Conservation (phyloP, 2,888 invertebrate species). For the Augiades crinisus region DNA sequence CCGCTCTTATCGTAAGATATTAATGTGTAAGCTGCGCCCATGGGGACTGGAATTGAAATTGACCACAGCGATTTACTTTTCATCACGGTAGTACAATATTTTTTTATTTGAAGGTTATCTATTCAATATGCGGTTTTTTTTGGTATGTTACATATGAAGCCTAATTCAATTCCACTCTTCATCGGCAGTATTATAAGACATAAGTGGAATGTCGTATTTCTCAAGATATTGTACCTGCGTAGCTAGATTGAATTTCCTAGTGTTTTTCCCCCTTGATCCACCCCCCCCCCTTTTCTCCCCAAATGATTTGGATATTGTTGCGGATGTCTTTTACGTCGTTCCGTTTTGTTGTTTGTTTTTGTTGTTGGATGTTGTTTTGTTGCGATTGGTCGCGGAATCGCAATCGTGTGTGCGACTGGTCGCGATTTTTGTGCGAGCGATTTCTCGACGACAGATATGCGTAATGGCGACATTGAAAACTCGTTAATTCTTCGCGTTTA, state of each 20-base stretch:
- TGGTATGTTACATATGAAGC: not conserved
- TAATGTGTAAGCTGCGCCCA: slow-evolving; percentile 30
- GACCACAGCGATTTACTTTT: not conserved
- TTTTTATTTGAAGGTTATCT: not conserved
- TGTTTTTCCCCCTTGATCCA: slow-evolving; percentile 34
- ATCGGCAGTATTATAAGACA: slow-evolving; percentile 50
- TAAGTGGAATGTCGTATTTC: slow-evolving; percentile 69
- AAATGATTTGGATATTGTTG: slow-evolving; percentile 62
- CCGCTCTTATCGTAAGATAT: slow-evolving; percentile 59
- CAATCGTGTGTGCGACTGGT: not conserved
- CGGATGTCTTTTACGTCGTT: slow-evolving; percentile 42
- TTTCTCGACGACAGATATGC: slow-evolving; percentile 3
- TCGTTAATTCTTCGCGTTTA: not conserved
- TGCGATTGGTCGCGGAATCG: slow-evolving; percentile 17
- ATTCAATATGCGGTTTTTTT: not conserved
- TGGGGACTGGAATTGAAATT: slow-evolving; percentile 7
- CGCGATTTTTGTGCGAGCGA: not conserved
- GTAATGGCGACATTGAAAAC: not conserved
- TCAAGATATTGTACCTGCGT: slow-evolving; percentile 72
- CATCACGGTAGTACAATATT: no score
- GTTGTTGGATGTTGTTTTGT: not conserved
- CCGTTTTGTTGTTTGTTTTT: slow-evolving; percentile 27
- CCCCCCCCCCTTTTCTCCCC: slow-evolving; percentile 38
- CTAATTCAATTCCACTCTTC: slow-evolving; percentile 5
- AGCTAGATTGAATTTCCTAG: slow-evolving; percentile 76